phyloP scores from a whole-genome alignment of 1,140 invertebrate species.

The Temnothorax curvispinosus region DNA sequence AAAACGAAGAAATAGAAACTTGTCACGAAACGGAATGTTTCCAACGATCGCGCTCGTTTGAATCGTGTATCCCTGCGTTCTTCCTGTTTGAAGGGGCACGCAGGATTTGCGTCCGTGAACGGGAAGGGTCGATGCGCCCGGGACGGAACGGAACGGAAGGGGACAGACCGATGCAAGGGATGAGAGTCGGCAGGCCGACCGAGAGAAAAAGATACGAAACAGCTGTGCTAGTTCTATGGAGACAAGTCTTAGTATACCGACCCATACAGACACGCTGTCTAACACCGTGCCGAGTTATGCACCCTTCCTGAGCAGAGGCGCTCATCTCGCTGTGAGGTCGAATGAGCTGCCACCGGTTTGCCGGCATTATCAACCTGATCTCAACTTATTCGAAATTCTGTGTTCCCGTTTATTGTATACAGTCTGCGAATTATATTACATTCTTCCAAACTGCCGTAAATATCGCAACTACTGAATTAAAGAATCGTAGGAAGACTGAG shows the following conservation, averaged over 20 bases:
- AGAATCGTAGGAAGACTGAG: background rate
- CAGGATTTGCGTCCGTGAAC: conserved; percentile 47
- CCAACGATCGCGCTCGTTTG: background rate
- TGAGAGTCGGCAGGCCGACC: conserved; percentile 52
- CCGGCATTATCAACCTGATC: background rate
- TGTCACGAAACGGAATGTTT: conserved; percentile 1
- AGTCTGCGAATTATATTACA: background rate
- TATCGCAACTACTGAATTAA: background rate
- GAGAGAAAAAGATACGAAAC: conserved; percentile 77
- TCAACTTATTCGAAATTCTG: background rate
- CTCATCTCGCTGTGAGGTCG: conserved; percentile 63
- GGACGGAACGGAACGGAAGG: conserved; percentile 61
- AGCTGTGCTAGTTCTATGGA: conserved; percentile 78
- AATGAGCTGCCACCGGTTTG: background rate
- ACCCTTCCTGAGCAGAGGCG: conserved; percentile 74
- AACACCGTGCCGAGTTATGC: conserved; percentile 70
- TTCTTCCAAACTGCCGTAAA: background rate
- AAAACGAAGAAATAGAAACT: background rate
- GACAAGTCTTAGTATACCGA: conserved; percentile 76
- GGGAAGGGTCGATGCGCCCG: conserved; percentile 65
- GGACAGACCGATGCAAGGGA: conserved; percentile 72
- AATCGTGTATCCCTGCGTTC: conserved; percentile 2
- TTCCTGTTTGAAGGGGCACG: conserved; percentile 45
- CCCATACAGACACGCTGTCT: conserved; percentile 69
- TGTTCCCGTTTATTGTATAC: background rate